phyloP scores from a whole-genome alignment of 2,113 vertebrate species.

The Aegotheles bennettii region DNA sequence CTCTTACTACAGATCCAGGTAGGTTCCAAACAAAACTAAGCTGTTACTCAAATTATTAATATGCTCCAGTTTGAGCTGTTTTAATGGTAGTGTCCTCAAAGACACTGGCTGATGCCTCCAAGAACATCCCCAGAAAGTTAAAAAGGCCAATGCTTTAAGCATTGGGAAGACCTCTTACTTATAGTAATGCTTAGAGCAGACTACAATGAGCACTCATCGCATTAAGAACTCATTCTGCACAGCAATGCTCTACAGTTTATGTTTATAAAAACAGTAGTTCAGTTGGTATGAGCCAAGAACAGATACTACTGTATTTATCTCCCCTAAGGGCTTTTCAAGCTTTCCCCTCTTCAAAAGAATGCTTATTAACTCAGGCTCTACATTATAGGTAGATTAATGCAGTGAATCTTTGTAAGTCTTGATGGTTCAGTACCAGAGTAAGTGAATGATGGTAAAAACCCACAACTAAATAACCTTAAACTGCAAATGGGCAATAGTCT shows the following conservation, averaged over 20 bases:
- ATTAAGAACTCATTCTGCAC: not conserved
- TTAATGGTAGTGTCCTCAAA: not conserved
- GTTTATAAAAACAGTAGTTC: not conserved
- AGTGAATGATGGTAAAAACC: not conserved
- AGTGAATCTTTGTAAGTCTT: not conserved
- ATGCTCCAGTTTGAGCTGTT: not conserved
- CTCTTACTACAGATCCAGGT: not conserved
- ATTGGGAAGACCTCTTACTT: not conserved
- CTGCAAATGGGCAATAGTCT: not conserved
- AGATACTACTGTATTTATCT: not conserved
- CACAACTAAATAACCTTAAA: not conserved
- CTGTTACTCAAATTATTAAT: not conserved
- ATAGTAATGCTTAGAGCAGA: not conserved
- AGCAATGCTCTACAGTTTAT: not conserved
- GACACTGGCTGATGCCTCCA: not conserved
- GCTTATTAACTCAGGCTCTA: not conserved
- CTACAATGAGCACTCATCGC: not conserved
- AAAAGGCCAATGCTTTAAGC: not conserved
- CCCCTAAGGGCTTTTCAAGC: not conserved
- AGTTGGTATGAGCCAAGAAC: not conserved
- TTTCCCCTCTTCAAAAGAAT: not conserved
- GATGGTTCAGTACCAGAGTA: not conserved
- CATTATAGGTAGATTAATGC: not conserved
- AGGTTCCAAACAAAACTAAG: not conserved
- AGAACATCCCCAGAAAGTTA: not conserved